Base-by-base conservation (phyloP, 2,888 invertebrate species). In the Mallateleia sp. region DNA sequence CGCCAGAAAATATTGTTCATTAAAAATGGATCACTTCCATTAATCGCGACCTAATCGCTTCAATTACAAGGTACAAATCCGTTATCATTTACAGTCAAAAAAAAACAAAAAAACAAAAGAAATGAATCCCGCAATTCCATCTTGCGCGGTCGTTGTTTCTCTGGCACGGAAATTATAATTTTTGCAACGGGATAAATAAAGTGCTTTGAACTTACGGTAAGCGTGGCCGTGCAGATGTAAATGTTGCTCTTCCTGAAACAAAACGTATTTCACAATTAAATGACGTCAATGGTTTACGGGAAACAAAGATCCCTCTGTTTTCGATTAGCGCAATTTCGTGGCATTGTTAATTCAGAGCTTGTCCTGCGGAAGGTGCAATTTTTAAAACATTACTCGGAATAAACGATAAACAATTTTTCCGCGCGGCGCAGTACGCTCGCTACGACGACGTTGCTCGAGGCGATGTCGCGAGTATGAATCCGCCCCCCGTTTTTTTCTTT, bases 381-480 rank as follows among this genome's bases (percentile, higher is more conserved):
- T 52, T 45, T 56, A 25, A 32, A 64, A 38, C 38, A 15, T 64
- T n/a, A 24, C 45, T 58, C 66, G 72, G 42, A 74, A 74, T 74
- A 71, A 45, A 58, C 62, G 77, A 58, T 71, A 77, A 83, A 83
- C 58, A 69, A 75, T 72, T 69, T 69, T 28, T 34, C n/a, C 52
- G 52, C 72, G 14, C 14, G 25, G 14, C 8, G 82, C 83, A 88
- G 90, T 90, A 92, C 91, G 34, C 89, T 91, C 89, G 89, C 91
- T 90, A 93, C 93, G 93, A 92, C 93, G 91, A 93, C 91, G 93
- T 90, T 88, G 93, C 94, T 92, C 90, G 93, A 92, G 94, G 94
- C 94, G 93, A 93, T 93, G 94, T 94, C 92, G 93, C 94, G 92
- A 92, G 94, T 93, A 94, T 94, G 93, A 94, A 92, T 91, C 91